These are phyloP conservation scores for Stichodactyla helianthus DNA, from an alignment of 64 coral and sea anemone species.

Conservation along the genomic window DNA sequence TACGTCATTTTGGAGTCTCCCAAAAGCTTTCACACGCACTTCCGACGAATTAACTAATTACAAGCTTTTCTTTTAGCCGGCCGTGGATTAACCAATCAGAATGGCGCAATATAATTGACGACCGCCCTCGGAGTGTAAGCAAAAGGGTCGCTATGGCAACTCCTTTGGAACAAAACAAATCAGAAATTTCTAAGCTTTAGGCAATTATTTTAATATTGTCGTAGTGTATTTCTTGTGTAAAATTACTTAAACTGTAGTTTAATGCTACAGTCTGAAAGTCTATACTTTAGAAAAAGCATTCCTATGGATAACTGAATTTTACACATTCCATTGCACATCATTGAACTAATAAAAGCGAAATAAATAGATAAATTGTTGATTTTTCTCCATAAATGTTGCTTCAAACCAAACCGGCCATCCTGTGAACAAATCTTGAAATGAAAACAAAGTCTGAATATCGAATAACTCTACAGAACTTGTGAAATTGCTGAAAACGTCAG, in stretches of 20 bases:
- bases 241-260: background rate
- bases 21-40: conserved; percentile 22
- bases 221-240: background rate
- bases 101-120: background rate
- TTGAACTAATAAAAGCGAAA: too few relatives aligned
- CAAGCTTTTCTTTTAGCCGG: background rate
- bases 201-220: background rate
- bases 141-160: conserved; percentile 17
- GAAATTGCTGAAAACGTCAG: too few relatives aligned
- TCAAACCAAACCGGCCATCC: too few relatives aligned
- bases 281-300: background rate
- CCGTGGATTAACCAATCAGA: conserved; percentile 16
- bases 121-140: conserved; percentile 14
- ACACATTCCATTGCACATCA: too few relatives aligned
- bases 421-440: too few relatives aligned
- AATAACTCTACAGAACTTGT: too few relatives aligned
- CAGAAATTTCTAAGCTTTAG: background rate
- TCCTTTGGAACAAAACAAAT: background rate
- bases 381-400: too few relatives aligned
- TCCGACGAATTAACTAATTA: conserved; percentile 34
- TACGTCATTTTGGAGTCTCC: conserved; percentile 11
- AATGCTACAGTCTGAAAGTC: background rate
- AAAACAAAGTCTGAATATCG: too few relatives aligned
- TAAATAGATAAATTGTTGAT: too few relatives aligned
- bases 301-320: too few relatives aligned